Evolutionary conservation across 1,140 invertebrate genomes (phyloP).

Genomic region (Drosophila kohkoa): DNA sequence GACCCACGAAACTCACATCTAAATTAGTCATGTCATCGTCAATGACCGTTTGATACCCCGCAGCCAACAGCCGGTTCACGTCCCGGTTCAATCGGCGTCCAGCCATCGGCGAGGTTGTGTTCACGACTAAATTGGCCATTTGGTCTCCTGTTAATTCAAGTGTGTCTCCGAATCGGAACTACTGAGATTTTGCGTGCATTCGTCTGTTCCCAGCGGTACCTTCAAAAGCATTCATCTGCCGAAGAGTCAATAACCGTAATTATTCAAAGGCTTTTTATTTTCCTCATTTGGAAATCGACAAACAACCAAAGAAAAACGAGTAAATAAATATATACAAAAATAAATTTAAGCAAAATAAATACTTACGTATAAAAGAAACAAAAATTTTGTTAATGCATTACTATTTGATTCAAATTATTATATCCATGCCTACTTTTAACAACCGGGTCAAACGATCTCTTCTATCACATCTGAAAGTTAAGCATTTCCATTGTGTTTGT

Average conservation of each 20-base stretch:
- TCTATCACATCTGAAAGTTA: not conserved
- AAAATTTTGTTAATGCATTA: constrained; percentile 71
- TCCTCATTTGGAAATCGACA: not conserved
- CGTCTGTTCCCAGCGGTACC: constrained; percentile 73
- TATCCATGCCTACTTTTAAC: constrained; percentile 43
- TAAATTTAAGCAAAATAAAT: not conserved
- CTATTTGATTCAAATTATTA: constrained; percentile 36
- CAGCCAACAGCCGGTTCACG: constrained; percentile 99
- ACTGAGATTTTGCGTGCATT: constrained; percentile 71
- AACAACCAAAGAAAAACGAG: not conserved
- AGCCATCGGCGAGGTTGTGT: constrained; percentile 99
- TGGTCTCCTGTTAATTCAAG: constrained; percentile 53
- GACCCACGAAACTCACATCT: constrained; percentile 99
- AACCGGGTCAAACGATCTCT: not conserved
- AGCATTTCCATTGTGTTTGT: constrained; percentile 14
- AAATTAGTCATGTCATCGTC: constrained; percentile 99
- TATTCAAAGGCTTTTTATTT: not conserved
- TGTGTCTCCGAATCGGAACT: constrained; percentile 59
- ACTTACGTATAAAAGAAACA: constrained; percentile 73
- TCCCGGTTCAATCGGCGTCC: constrained; percentile 99
- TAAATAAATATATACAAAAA: not conserved
- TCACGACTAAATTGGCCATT: constrained; percentile 80
- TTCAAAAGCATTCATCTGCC: constrained; percentile 66
- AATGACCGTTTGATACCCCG: constrained; percentile 99
- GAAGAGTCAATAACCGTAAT: not conserved